Base-by-base conservation (phyloP, 2,888 invertebrate genomes). In the Celastrina argiolus region DNA sequence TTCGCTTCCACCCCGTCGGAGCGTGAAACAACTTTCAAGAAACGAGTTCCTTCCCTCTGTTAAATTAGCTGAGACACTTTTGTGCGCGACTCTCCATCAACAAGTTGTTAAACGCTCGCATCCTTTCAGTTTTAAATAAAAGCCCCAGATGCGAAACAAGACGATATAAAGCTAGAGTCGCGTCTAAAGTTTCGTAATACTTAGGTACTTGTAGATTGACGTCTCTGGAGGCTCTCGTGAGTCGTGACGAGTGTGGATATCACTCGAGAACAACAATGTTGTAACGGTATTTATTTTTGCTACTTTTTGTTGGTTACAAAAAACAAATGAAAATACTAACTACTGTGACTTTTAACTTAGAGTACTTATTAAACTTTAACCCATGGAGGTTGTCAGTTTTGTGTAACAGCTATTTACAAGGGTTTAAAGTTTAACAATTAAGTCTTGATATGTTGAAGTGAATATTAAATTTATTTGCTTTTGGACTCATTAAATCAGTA, bases 11-110 rank as follows among this genome's bases (percentile, higher is more conserved):
- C 39, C 41, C 58, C 56, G 58, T 26, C 66, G 66, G 66, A 64
- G 56, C 70, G 67, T 67, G 67, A 66, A 70, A 69, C 64, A 68
- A 56, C 56, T 70, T 70, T 63, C 58, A 70, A 58, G 68, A 69
- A 66, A 26, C 66, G 66, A 56, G n/a, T 34, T 22, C 68, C 66
- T 68, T 56, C n/a, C 64, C 41, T 45, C 39, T 66, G 42, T 67
- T 67, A 42, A 58, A 67, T 67, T 51, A 64, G 59, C 64, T 59
- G 45, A 59, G 58, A 64, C 56, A 59, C 58, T 45, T 64, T 64
- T 42, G 64, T 67, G 28, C 58, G 34, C 65, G 36, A 56, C 51
- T 42, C 28, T 59, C 16, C 59, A 36, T 66, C 58, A 66, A 66
- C 59, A 66, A 66, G 58, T 66, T 66, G 65, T 59, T 66, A 42